Evolutionary conservation across 2,888 invertebrate species (phyloP).

Genomic region (Andrena minutula): DNA sequence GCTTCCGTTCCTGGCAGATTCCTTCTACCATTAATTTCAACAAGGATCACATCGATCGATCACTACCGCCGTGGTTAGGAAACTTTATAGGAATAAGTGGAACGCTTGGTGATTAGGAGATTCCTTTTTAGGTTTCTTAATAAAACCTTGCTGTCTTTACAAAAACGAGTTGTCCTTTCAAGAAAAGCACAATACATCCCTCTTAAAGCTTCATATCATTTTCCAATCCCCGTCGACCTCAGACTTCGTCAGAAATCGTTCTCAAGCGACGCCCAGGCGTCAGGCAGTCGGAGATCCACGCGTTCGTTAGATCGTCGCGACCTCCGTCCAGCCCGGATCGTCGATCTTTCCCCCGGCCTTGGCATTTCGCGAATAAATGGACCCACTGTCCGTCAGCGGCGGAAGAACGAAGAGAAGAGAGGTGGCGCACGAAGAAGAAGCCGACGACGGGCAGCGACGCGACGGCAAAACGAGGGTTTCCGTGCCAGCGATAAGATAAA

Average conservation of each 20-base stretch:
- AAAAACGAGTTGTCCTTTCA: too few relatives aligned
- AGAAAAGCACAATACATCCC: too few relatives aligned
- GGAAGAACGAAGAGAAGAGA: conserved; percentile 37
- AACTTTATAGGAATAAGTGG: neutral
- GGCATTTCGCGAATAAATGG: conserved; percentile 83
- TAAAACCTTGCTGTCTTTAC: too few relatives aligned
- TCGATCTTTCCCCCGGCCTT: conserved; percentile 69
- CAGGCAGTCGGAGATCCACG: conserved; percentile 6
- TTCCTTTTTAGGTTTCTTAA: too few relatives aligned
- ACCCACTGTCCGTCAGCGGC: conserved; percentile 77
- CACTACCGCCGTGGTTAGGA: neutral
- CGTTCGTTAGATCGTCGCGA: conserved; percentile 33
- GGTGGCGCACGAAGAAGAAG: conserved; percentile 29
- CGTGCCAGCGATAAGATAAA: conserved; percentile 82
- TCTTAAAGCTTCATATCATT: neutral
- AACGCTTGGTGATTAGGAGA: neutral
- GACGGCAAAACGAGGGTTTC: conserved; percentile 78
- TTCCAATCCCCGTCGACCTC: neutral
- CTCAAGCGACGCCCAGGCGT: neutral
- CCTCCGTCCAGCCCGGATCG: conserved; percentile 37
- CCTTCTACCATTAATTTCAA: conserved; percentile 48
- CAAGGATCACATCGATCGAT: conserved; percentile 26
- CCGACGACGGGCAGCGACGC: conserved; percentile 58
- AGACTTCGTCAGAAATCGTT: neutral
- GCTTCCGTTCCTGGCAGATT: conserved; percentile 34